Evolutionary conservation across 2,113 vertebrate genomes (phyloP).

Genomic region (Perccottus glenii): DNA sequence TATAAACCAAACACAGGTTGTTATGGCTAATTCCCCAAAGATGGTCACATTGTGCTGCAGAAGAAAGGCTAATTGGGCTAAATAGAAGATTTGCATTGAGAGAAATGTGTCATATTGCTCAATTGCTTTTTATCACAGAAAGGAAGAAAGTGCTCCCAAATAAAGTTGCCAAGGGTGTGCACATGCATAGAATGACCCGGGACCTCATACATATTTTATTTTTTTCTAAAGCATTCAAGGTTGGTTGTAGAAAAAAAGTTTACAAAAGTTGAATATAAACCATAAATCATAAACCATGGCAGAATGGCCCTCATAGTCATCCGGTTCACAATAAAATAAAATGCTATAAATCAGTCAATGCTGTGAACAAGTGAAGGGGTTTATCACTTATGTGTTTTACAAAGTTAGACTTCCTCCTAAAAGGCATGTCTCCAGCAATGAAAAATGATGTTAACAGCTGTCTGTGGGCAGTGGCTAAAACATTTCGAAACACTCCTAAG

Average conservation of each 20-base stretch:
- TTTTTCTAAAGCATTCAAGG: constrained; percentile 18
- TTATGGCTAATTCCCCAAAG: constrained; percentile 40
- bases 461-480: constrained; percentile 57
- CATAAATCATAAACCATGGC: constrained; percentile 13
- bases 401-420: constrained; percentile 49
- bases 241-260: constrained; percentile 24
- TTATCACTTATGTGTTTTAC: constrained; percentile 44
- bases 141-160: constrained; percentile 40
- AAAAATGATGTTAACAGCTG: constrained; percentile 57
- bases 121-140: constrained; percentile 59
- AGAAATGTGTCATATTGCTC: constrained; percentile 63
- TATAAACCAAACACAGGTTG: constrained; percentile 48
- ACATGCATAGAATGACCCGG: constrained; percentile 56
- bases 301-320: not conserved
- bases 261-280: constrained; percentile 24
- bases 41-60: constrained; percentile 57
- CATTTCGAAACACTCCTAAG: constrained; percentile 46
- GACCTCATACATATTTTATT: constrained; percentile 20
- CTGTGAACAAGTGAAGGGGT: constrained; percentile 14
- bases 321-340: constrained; percentile 23
- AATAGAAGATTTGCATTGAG: constrained; percentile 73
- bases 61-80: constrained; percentile 72
- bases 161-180: constrained; percentile 50
- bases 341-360: constrained; percentile 30
- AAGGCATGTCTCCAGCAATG: constrained; percentile 38